Evolutionary conservation across 2,888 invertebrate genomes (phyloP).

Genomic region (Apodemia arnacis): DNA sequence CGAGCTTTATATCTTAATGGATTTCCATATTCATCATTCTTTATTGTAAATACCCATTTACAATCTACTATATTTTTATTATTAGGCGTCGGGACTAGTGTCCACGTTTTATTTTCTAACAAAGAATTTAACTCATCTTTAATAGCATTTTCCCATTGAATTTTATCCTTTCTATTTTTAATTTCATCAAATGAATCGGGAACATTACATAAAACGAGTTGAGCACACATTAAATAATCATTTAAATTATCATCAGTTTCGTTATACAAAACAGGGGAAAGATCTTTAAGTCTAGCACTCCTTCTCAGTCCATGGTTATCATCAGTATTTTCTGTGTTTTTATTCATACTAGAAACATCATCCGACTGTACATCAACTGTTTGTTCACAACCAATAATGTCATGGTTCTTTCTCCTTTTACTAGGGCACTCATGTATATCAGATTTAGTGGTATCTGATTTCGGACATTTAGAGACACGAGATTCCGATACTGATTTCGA

Average conservation of each 20-base stretch:
- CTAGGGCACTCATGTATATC: conserved; percentile 33
- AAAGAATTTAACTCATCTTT: conserved; percentile 63
- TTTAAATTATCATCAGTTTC: conserved; percentile 37
- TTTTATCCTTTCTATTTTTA: conserved; percentile 60
- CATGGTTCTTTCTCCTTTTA: conserved; percentile 54
- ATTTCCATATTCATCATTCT: conserved; percentile 77
- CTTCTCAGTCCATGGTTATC: conserved; percentile 29
- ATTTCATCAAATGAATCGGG: neutral
- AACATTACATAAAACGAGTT: conserved; percentile 16
- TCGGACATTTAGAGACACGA: conserved; percentile 28
- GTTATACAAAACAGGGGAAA: conserved; percentile 85
- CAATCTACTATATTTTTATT: conserved; percentile 75
- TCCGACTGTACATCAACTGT: neutral
- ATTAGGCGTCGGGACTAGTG: conserved; percentile 68
- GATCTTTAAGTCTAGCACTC: conserved; percentile 64
- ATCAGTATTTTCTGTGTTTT: conserved; percentile 30
- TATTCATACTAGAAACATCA: neutral
- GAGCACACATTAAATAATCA: conserved; percentile 57
- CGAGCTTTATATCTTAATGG: conserved; percentile 80
- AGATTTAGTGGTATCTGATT: conserved; percentile 64
- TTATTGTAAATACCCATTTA: conserved; percentile 77
- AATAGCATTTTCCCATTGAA: too few relatives aligned
- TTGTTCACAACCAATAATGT: neutral
- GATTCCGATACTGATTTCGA: conserved; percentile 55
- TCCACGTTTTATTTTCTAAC: conserved; percentile 76